Evolutionary conservation across 1,140 invertebrate genomes (phyloP), one percentile per base, ranked within the genome.

Genomic region (Brachionus koreanus): DNA sequence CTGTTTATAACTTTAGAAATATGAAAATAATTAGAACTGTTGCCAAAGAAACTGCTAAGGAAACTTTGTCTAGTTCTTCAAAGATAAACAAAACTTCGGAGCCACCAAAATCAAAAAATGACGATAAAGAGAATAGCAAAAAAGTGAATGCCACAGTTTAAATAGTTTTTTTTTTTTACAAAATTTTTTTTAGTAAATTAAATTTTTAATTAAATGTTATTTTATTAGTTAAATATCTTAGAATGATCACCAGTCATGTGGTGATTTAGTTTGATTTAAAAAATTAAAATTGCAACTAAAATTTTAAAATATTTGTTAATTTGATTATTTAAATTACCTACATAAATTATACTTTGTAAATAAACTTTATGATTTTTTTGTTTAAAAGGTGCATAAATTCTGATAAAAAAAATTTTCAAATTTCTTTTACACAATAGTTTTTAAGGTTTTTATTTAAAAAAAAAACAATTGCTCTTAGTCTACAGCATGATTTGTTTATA

Each of bases 21-120:
- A 42, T 79, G 29, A 79, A 79, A 79, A 43, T 79, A 43, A 19
- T 79, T 42, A n/a, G 76, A 33, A 79, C 76, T 35, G 16, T 79
- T 23, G 76, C 76, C 0, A 79, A 79, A 61, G 76, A 35, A 43
- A 79, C 76, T 16, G 76, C 76, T 12, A 79, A 79, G 35, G 76
- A 79, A 65, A 35, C 76, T 2, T 25, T 79, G 19, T 39, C 46
- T n/a, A 65, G 49, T 43, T 65, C 69, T 5, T 69, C 65, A 39
- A 69, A 69, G 37, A 37, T 74, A 29, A 74, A 35, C 25, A 43
- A 74, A 43, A 46, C 19, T 25, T 23, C 19, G 25, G 35, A 69
- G 5, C 1, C 25, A 1, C 16, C 65, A 69, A 23, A 33, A 33
- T 65, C 29, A 10, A 37, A 0, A 33, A n/a, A n/a, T 13, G 37